phyloP scores from a whole-genome alignment of 92 coral and sea anemone species.

The Zoanthus gigantus region DNA sequence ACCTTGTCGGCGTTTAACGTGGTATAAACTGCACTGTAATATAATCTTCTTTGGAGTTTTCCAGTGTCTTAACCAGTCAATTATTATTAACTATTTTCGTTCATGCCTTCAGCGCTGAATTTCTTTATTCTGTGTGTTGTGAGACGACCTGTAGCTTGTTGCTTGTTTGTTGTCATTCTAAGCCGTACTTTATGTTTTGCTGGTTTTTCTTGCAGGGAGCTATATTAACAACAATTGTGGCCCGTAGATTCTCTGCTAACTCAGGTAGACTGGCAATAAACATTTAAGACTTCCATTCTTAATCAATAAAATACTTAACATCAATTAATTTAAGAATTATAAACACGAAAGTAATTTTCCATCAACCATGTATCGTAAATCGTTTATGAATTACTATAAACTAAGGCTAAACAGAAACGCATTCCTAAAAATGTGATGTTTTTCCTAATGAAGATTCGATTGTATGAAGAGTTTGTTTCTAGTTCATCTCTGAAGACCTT shows the following conservation, averaged over 20 bases:
- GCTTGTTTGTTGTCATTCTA: constrained; percentile 8
- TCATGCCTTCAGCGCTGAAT: background rate
- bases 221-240: constrained; percentile 99
- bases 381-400: no score
- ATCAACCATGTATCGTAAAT: no score
- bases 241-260: constrained; percentile 99
- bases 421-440: no score
- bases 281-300: constrained; percentile 11
- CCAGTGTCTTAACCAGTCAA: no score
- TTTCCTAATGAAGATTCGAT: no score
- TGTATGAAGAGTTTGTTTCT: no score
- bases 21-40: no score
- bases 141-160: constrained; percentile 13
- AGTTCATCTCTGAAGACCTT: no score
- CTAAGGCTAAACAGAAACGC: no score
- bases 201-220: constrained; percentile 95
- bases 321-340: background rate
- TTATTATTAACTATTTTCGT: no score
- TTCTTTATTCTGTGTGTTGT: constrained; percentile 27
- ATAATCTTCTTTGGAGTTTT: no score
- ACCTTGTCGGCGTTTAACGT: no score
- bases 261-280: constrained; percentile 90
- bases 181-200: constrained; percentile 50
- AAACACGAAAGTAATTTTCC: background rate
- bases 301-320: constrained; percentile 6